phyloP scores from a whole-genome alignment of 2,888 invertebrate genomes.

The Drosophila monieri region DNA sequence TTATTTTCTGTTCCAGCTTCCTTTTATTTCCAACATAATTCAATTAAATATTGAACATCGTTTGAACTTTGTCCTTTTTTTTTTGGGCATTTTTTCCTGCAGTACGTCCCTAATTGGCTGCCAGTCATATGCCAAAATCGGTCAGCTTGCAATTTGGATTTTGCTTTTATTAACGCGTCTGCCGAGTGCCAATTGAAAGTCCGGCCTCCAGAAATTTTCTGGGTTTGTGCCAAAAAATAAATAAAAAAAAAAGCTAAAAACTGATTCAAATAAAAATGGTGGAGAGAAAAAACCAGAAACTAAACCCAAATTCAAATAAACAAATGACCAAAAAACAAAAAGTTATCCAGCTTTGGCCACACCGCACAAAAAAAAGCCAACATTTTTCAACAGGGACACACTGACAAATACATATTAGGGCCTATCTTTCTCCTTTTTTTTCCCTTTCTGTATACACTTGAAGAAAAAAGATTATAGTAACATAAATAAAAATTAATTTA shows the following conservation, averaged over 20 bases:
- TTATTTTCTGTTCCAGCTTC: not conserved
- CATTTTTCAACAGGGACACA: not conserved
- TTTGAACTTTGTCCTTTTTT: constrained; percentile 33
- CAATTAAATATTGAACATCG: constrained; percentile 42
- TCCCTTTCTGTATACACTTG: not conserved
- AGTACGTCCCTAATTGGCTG: constrained; percentile 54
- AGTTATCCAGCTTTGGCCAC: not conserved
- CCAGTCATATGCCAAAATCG: constrained; percentile 52
- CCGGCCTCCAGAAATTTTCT: constrained; percentile 17
- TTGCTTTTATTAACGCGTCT: constrained; percentile 41
- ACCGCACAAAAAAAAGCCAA: not conserved
- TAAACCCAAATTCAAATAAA: constrained; percentile 33
- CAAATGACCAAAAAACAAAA: constrained; percentile 14
- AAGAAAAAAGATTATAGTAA: not conserved
- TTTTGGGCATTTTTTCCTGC: constrained; percentile 24
- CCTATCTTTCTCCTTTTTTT: not conserved
- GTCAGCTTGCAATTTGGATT: constrained; percentile 43
- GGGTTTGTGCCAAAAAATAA: constrained; percentile 8
- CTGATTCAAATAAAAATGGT: constrained; percentile 2
- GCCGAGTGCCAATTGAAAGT: constrained; percentile 34
- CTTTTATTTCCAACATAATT: constrained; percentile 24
- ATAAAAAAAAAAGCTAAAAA: too few species aligned
- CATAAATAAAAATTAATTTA: too few species aligned
- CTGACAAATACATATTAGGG: constrained; percentile 1
- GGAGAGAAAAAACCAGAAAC: not conserved